These are phyloP conservation scores for Diarsia mendica DNA, from an alignment of 2,888 invertebrate species.

Conservation along the genomic window DNA sequence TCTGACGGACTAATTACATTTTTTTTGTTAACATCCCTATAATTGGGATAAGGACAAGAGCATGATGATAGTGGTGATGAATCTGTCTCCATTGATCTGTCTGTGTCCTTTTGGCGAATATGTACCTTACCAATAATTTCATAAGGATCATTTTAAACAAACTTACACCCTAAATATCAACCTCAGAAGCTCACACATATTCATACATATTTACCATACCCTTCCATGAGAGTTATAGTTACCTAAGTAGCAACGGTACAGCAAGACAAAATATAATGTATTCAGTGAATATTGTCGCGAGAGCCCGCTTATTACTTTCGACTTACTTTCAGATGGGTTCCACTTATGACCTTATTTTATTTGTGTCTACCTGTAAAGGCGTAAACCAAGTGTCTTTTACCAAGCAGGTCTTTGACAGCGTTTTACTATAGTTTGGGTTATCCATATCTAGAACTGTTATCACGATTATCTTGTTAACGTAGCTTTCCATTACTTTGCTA, in stretches of 20 bases:
- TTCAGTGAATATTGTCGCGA: constrained; percentile 87
- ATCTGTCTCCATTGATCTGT: no score
- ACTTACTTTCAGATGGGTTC: constrained; percentile 78
- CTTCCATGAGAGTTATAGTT: constrained; percentile 41
- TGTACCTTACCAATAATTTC: background rate
- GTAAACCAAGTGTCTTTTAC: no score
- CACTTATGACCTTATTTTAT: constrained; percentile 50
- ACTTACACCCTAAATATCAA: background rate
- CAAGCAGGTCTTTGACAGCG: no score
- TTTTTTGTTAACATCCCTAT: no score
- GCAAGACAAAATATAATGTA: constrained; percentile 79
- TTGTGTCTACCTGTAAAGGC: constrained; percentile 4
- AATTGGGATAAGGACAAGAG: no score
- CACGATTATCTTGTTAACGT: no score
- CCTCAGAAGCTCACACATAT: background rate
- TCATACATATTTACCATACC: constrained; percentile 10
- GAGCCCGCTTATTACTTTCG: constrained; percentile 87
- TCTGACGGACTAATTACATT: no score
- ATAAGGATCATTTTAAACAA: no score
- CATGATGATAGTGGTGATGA: no score
- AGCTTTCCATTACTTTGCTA: no score
- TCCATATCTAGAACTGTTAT: no score
- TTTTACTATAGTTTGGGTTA: no score
- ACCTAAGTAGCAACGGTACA: constrained; percentile 43
- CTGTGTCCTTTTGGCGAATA: background rate